Evolutionary conservation across 2,113 vertebrate genomes (phyloP), one percentile per base, ranked within the genome.

Genomic region (Empidonax alnorum): DNA sequence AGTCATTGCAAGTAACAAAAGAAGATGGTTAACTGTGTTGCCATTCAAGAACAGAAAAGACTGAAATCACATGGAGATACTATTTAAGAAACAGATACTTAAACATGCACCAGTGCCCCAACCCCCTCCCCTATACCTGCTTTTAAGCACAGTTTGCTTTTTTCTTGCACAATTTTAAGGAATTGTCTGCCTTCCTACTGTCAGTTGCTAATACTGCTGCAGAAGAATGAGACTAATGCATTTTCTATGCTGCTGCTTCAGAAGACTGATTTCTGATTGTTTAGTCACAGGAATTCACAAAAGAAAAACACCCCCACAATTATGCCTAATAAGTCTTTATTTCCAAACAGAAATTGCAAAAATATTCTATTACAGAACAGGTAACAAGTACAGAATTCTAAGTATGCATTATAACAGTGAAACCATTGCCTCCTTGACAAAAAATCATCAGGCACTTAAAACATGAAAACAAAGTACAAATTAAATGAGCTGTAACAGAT

Each of bases 381-480:
- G 90, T 89, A 94, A 89, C 84, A 88, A 93, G 93, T 93, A 93
- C 95, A 91, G 87, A 95, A 90, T 86, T 89, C 81, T 93, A 94
- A 83, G 58, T 88, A 94, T 23, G 62, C 41, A 0, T 87, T 69
- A 2, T 63, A 94, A 94, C 86, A 92, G 77, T 86, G 84, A 96
- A 95, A 95, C 37, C 61, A 87, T 89, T 80, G 84, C 80, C 79
- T 96, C 82, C 59, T 91, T 41, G 86, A 94, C 94, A 87, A 96
- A 78, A 95, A 96, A 94, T 72, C 88, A 95, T 94, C 83, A 97
- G 96, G 96, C 96, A 97, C 96, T 97, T 97, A 87, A 94, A 95
- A 95, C 90, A 87, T 89, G 94, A 93, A 89, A 95, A 88, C 78
- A 90, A 94, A 95, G 50, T 84, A 93, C 93, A 94, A 92, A 90